A percentile compares a stretch with the other conserved stretches of the same genome.
These are phyloP conservation scores for Pogonomyrmex barbatus DNA, from an alignment of 1,140 invertebrate species.

Conservation along the genomic window DNA sequence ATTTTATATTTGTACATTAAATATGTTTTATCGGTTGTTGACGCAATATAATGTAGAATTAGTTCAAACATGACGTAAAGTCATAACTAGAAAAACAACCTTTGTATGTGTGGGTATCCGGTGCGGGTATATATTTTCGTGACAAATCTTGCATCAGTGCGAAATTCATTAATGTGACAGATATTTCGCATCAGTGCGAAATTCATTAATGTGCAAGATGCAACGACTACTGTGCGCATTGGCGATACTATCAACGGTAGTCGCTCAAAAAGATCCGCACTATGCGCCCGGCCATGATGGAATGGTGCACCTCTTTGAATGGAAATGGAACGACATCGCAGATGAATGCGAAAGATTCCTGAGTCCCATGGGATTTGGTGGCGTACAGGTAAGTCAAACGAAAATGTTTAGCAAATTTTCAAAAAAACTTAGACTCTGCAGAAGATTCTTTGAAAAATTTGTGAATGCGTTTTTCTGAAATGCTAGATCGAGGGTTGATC, in stretches of 20 bases:
- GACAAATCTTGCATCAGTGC: neutral
- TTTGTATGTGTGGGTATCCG: conserved; percentile 44
- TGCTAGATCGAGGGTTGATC: neutral
- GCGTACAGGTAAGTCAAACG: conserved; percentile 89
- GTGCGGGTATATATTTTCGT: conserved; percentile 54
- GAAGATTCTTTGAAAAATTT: neutral
- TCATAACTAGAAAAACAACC: conserved; percentile 10
- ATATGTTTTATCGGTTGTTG: neutral
- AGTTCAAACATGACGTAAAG: neutral
- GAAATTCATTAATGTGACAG: neutral
- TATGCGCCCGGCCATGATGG: conserved; percentile 72
- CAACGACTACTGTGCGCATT: conserved; percentile 12
- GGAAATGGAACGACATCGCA: conserved; percentile 89
- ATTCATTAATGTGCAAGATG: conserved; percentile 47
- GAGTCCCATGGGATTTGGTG: conserved; percentile 88
- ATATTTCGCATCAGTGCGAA: neutral
- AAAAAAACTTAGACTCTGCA: too few species aligned
- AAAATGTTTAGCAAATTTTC: neutral
- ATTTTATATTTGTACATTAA: conserved; percentile 2
- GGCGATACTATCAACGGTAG: conserved; percentile 27
- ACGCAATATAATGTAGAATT: neutral
- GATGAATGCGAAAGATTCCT: conserved; percentile 89
- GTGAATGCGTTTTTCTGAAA: neutral
- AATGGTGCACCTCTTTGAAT: conserved; percentile 89
- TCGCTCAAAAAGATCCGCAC: conserved; percentile 69